These are phyloP conservation scores for Eurois occulta DNA, from an alignment of 2,888 invertebrate species.

Conservation along the genomic window DNA sequence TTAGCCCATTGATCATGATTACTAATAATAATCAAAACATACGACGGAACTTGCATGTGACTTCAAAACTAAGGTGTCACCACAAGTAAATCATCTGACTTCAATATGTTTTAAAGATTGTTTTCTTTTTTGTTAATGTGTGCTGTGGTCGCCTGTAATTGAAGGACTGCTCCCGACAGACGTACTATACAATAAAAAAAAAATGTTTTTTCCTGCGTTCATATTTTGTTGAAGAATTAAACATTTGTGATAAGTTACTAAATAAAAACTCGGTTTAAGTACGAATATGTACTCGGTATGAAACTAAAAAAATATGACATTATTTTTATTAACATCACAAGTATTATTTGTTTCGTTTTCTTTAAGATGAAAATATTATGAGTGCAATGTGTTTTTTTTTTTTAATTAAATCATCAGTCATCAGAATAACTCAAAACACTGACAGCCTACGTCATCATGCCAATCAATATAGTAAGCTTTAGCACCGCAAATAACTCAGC, in stretches of 20 bases:
- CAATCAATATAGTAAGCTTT: slow-evolving; percentile 18
- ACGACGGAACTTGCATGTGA: slow-evolving; percentile 35
- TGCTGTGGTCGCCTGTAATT: neutral
- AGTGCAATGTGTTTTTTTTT: neutral
- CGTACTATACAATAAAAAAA: neutral
- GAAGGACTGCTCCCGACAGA: neutral
- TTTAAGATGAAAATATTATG: neutral
- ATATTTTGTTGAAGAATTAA: neutral
- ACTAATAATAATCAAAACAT: slow-evolving; percentile 47
- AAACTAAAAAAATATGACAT: neutral
- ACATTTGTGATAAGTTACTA: neutral
- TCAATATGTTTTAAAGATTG: neutral
- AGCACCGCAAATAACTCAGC: slow-evolving; percentile 34
- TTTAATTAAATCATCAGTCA: neutral
- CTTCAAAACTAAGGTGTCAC: slow-evolving; percentile 14
- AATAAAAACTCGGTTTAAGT: neutral
- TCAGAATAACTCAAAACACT: slow-evolving; percentile 11
- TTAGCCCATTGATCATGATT: slow-evolving; percentile 63
- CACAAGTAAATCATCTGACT: slow-evolving; percentile 10
- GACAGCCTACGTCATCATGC: slow-evolving; percentile 31
- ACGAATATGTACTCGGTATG: no score
- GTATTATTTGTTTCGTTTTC: neutral
- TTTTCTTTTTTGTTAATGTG: neutral
- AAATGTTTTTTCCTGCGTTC: neutral
- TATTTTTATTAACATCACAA: neutral